Base-by-base conservation (phyloP, 2,113 vertebrate species). In the Lasiurus borealis region DNA sequence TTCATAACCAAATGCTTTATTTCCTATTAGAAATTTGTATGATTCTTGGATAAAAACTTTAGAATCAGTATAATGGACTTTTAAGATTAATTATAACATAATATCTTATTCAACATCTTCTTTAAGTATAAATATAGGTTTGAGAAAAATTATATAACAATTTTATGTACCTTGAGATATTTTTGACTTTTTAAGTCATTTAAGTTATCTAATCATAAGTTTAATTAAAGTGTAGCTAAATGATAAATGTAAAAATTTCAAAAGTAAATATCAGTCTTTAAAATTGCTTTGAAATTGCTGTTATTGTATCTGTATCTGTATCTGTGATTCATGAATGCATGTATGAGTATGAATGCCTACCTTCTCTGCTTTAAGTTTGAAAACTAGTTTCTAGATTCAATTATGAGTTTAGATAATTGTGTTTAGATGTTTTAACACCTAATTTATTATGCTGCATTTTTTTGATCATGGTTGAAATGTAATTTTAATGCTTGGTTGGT, bases 391-490 rank as follows among this genome's bases (percentile, higher is more conserved):
- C 54, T 57, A 18, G 3, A 95, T 85, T 83, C 40, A 89, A 6
- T 94, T 90, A 91, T 52, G 48, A 76, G 6, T 72, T 89, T 89
- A 9, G 48, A 50, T 91, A 95, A 94, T 89, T 93, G 31, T 91
- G 3, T 91, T 86, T 91, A 86, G 69, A 64, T 87, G 21, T 27
- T 77, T 93, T 69, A 95, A 80, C 44, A 87, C 31, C 66, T 69
- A 87, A 96, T 71, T 86, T 50, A 93, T 86, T 91, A 87, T 82
- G 36, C 16, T 84, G 68, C 1, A 2, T 93, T 90, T 96, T 13
- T 91, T 97, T 86, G 36, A 90, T 91, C 27, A 46, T 93, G 71
- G 57, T 87, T 97, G 44, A 94, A 96, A 90, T 95, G 46, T n/a
- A 94, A 93, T 87, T 96, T 94, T 96, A 69, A 75, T 96, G 57